Evolutionary conservation across 2,888 invertebrate genomes (phyloP).

Genomic region (Andrena trimmerana): DNA sequence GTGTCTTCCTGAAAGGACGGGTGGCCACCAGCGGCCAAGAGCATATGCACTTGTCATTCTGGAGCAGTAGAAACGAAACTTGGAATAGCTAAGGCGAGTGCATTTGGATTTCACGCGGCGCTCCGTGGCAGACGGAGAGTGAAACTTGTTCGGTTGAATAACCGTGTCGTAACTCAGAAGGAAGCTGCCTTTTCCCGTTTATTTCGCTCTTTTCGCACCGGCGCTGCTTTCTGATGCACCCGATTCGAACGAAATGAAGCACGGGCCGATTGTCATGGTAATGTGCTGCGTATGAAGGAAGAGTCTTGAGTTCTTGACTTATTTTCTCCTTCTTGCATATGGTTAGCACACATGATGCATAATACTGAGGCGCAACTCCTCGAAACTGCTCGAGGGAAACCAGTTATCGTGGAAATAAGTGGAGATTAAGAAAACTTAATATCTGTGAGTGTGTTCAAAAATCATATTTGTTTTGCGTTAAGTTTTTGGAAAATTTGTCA

Average conservation of each 20-base stretch:
- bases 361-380: too few relatives aligned
- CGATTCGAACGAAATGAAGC: not conserved
- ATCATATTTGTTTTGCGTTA: too few relatives aligned
- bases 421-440: too few relatives aligned
- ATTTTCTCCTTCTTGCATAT: too few relatives aligned
- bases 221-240: not conserved
- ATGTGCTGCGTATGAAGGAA: too few relatives aligned
- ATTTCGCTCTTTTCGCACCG: not conserved
- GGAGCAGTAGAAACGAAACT: slow-evolving; percentile 46
- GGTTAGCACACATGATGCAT: too few relatives aligned
- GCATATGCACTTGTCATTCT: slow-evolving; percentile 66
- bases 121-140: slow-evolving; percentile 61
- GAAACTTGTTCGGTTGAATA: slow-evolving; percentile 70
- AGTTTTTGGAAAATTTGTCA: too few relatives aligned
- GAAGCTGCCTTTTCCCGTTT: slow-evolving; percentile 56
- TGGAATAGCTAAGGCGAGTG: slow-evolving; percentile 50
- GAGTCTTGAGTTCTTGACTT: too few relatives aligned
- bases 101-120: slow-evolving; percentile 64
- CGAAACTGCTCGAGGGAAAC: too few relatives aligned
- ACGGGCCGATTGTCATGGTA: too few relatives aligned
- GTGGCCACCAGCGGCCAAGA: not conserved
- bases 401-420: too few relatives aligned
- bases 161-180: slow-evolving; percentile 66
- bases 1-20: slow-evolving; percentile 2
- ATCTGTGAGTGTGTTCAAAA: too few relatives aligned